These are phyloP conservation scores for Pogonocherus hispidulus DNA, from an alignment of 2,888 invertebrate genomes.

Conservation along the genomic window DNA sequence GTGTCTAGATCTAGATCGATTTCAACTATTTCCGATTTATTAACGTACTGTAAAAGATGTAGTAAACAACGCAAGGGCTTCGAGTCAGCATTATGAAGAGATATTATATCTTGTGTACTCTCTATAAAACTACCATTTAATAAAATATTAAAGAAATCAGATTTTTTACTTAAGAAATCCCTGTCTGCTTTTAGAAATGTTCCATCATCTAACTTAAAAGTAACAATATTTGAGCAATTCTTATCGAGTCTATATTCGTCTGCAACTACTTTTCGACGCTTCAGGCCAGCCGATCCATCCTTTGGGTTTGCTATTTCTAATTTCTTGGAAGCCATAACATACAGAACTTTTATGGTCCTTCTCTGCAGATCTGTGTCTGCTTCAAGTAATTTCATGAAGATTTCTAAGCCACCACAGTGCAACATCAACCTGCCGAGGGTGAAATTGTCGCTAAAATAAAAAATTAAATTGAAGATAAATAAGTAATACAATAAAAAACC, in stretches of 20 bases:
- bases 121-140: constrained; percentile 83
- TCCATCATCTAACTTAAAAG: constrained; percentile 77
- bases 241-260: constrained; percentile 43
- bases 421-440: constrained; percentile 72
- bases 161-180: constrained; percentile 74
- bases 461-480: too few species aligned
- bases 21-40: constrained; percentile 66
- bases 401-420: constrained; percentile 72
- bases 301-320: constrained; percentile 58
- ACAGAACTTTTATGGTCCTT: constrained; percentile 57
- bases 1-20: constrained; percentile 66
- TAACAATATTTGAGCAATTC: constrained; percentile 66
- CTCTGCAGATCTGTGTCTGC: constrained; percentile 52
- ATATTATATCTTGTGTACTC: constrained; percentile 73
- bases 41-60: constrained; percentile 70
- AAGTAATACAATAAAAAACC: too few species aligned
- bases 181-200: constrained; percentile 75
- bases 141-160: constrained; percentile 81
- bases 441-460: constrained; percentile 70
- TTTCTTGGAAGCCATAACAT: constrained; percentile 58
- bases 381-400: constrained; percentile 67
- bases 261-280: constrained; percentile 66
- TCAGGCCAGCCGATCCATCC: constrained; percentile 57
- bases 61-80: constrained; percentile 71
- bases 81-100: constrained; percentile 68